Evolutionary conservation across 2,113 vertebrate species (phyloP), one percentile per base, ranked within the genome.

Genomic region (Corythornis cristatus): DNA sequence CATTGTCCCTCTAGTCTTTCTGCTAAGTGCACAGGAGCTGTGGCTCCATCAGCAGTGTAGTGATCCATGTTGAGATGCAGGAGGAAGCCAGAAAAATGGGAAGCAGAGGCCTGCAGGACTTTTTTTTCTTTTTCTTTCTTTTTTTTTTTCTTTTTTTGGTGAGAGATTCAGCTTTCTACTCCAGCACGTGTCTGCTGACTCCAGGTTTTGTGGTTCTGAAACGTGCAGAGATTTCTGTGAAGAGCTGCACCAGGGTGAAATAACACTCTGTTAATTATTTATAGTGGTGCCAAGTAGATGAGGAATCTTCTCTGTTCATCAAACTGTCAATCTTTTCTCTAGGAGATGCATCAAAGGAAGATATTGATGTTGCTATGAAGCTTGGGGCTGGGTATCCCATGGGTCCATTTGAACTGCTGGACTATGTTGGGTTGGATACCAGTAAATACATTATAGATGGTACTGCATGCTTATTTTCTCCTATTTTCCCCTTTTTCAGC

Each of bases 301-400:
- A 0, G 0, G 75, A 72, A 80, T 94, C 88, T 90, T 95, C 90
- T 95, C 66, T 95, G 76, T 89, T 97, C 84, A 92, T 96, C 88
- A 78, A 89, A 77, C 88, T 96, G 96, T 97, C 92, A 90, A 95
- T 96, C 86, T 91, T 92, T 81, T 94, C 33, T 90, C 35, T 76
- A 99, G 99, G 99, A 66, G 98, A 99, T 43, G 99, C 98, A 37
- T 99, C 99, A 88, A 99, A 99, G 97, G 99, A 99, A 85, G 99
- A 99, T 97, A 99, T 99, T 43, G 99, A 99, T 89, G 94, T 97
- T 26, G 99, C 99, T 25, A 99, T 99, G 99, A 99, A 99, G 95
- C 95, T 99, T 18, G 99, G 99, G 10, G 98, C 99, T 25, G 99
- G 99, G 29, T 98, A 99, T 97, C 99, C 99, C 46, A 99, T 99